Conservation (phyloP, 1,140 invertebrate genomes). For the Caenorhabditis elegans region DNA sequence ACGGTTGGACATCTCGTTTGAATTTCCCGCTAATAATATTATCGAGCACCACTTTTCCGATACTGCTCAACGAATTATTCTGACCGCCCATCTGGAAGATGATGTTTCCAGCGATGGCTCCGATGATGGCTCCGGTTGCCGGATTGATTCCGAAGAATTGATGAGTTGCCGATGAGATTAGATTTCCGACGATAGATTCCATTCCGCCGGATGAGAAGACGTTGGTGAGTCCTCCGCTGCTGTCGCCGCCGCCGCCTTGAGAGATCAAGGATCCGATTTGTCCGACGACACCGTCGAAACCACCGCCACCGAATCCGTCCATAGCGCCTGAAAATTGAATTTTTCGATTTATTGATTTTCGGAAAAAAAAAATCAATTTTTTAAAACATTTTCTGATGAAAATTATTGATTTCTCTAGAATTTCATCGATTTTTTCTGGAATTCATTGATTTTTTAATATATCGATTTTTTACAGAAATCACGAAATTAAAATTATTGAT, state of each 20-base stretch:
- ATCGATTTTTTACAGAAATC: too few species aligned
- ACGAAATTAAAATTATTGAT: too few species aligned
- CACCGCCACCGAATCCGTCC: conserved; percentile 55
- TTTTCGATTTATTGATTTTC: background rate
- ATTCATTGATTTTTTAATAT: too few species aligned
- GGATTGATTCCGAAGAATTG: conserved; percentile 53
- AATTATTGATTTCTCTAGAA: too few species aligned
- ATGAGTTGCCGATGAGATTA: conserved; percentile 48
- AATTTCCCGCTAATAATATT: conserved; percentile 61
- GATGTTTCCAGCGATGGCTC: conserved; percentile 59
- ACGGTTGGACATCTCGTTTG: conserved; percentile 47
- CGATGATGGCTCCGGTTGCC: conserved; percentile 57
- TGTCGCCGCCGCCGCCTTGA: conserved; percentile 44
- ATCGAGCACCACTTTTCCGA: conserved; percentile 60
- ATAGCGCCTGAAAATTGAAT: conserved; percentile 39
- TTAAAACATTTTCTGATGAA: too few species aligned
- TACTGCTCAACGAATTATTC: conserved; percentile 54
- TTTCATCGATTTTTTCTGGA: too few species aligned
- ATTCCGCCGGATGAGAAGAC: conserved; percentile 53
- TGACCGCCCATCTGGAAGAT: conserved; percentile 59
- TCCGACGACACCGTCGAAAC: conserved; percentile 50
- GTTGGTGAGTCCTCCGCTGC: conserved; percentile 49
- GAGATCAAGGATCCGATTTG: conserved; percentile 51
- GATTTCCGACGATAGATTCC: conserved; percentile 43
- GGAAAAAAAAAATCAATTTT: background rate